Percentiles rank a stretch among this genome's conserved stretches.
Evolutionary conservation across 2,888 invertebrate genomes (phyloP).

Genomic region (Thecophora atra): DNA sequence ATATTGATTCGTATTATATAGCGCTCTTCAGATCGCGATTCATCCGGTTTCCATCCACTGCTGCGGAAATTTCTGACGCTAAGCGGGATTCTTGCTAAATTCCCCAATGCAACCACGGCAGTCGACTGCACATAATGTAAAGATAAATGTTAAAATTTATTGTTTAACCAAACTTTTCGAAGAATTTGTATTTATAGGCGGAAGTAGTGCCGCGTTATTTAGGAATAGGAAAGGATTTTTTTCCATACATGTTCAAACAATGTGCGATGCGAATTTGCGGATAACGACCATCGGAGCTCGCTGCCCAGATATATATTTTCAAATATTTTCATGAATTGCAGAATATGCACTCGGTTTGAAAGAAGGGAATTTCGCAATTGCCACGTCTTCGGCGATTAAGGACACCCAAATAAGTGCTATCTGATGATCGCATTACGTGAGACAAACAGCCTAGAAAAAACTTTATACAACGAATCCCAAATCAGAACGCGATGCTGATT

Average conservation of each 20-base stretch:
- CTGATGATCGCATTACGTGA: background rate
- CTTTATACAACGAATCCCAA: constrained; percentile 5
- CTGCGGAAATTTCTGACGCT: background rate
- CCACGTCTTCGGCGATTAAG: background rate
- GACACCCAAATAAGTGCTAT: background rate
- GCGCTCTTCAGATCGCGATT: background rate
- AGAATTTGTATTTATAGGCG: too few relatives aligned
- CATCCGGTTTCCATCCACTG: background rate
- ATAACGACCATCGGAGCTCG: background rate
- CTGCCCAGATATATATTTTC: background rate
- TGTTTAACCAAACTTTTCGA: too few relatives aligned
- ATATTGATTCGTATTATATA: background rate
- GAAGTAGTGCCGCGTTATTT: constrained; percentile 35
- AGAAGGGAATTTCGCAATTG: background rate
- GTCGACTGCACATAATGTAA: background rate
- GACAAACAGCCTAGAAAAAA: background rate
- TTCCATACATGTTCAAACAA: constrained; percentile 38
- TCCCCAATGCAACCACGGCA: background rate
- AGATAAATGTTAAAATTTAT: background rate
- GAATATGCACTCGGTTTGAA: background rate
- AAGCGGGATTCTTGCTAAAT: background rate
- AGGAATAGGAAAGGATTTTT: constrained; percentile 38
- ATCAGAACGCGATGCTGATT: constrained; percentile 7
- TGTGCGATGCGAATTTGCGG: constrained; percentile 8
- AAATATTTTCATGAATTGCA: background rate